Base-by-base conservation (phyloP, 1,140 invertebrate genomes). In the Drosophila sechellia region DNA sequence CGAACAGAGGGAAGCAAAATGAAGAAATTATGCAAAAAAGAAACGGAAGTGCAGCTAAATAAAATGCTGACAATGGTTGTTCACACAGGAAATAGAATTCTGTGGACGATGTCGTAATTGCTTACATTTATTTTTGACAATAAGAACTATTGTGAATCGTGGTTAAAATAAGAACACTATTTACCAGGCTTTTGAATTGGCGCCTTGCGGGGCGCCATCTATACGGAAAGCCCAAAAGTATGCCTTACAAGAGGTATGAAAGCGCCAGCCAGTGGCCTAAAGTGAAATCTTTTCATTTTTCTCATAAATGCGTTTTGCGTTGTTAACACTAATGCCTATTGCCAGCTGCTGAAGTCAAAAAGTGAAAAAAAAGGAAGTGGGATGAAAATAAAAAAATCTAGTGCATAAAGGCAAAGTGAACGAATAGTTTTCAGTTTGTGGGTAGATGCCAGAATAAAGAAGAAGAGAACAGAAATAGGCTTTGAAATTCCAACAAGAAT, bases 1-100 rank as follows among this genome's bases (percentile, higher is more conserved):
- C 15, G 6, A 10, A 13, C 53, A 80, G 61, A 66, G 43, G 12
- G 35, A 43, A 64, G 17, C 5, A 49, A 46, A 68, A 58, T 39
- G 42, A 58, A 46, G 45, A 31, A 34, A 49, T 31, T 49, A 49
- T 12, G 13, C 13, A 65, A 15, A 31, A 55, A 54, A 40, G 13
- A 2, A 37, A 43, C 60, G 72, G 72, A 76, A 76, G 60, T 66
- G 72, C 53, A 76, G 73, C 71, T 53, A 76, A 73, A 76, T 55
- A 76, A 76, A 76, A 54, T 53, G 60, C 15, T 50, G 27, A 50
- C 17, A 34, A 11, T 34, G 8, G 6, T 34, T 25, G 15, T 12
- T 22, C 5, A 11, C 5, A 42, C 52, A 34, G 72, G 72, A 76
- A 76, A 76, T 75, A 61, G 31, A 76, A 76, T 76, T 76, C 68